Evolutionary conservation across 1,140 invertebrate genomes (phyloP).

Genomic region (Hermetia illucens): DNA sequence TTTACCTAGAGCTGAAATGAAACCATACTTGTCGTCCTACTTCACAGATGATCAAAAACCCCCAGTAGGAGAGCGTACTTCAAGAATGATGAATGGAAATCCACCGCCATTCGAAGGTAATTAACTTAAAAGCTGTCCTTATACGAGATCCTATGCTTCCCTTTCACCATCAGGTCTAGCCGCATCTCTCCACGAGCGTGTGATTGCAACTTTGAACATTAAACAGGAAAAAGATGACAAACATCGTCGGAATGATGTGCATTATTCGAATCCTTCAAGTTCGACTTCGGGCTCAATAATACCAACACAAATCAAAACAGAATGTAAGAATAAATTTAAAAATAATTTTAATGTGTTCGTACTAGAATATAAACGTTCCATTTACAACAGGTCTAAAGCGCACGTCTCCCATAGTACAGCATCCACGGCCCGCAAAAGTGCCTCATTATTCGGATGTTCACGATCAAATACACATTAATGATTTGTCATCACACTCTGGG

Average conservation of each 20-base stretch:
- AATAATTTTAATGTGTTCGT: neutral
- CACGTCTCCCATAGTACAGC: conserved; percentile 23
- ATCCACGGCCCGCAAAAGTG: conserved; percentile 22
- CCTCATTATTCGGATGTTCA: conserved; percentile 16
- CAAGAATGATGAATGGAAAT: conserved; percentile 17
- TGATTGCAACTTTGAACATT: conserved; percentile 47
- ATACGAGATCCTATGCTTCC: neutral
- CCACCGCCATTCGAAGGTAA: conserved; percentile 28
- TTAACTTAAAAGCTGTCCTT: conserved; percentile 2
- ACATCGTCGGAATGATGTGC: conserved; percentile 13
- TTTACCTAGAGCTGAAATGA: conserved; percentile 53
- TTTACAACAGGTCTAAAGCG: conserved; percentile 22
- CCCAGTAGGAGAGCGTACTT: conserved; percentile 12
- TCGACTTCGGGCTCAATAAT: neutral
- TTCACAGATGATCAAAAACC: conserved; percentile 45
- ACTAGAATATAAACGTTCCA: neutral
- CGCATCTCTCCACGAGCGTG: conserved; percentile 65
- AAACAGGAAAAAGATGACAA: conserved; percentile 38
- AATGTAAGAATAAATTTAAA: conserved; percentile 8
- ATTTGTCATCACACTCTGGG: conserved; percentile 8
- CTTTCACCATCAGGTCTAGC: conserved; percentile 48
- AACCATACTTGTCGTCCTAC: conserved; percentile 56
- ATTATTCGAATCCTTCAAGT: too few relatives aligned
- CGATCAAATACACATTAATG: conserved; percentile 12
- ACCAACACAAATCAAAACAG: conserved; percentile 3